Evolutionary conservation across 2,888 invertebrate species (phyloP), one percentile per base, ranked within the genome.

Genomic region (Drosophila subsilvestris): DNA sequence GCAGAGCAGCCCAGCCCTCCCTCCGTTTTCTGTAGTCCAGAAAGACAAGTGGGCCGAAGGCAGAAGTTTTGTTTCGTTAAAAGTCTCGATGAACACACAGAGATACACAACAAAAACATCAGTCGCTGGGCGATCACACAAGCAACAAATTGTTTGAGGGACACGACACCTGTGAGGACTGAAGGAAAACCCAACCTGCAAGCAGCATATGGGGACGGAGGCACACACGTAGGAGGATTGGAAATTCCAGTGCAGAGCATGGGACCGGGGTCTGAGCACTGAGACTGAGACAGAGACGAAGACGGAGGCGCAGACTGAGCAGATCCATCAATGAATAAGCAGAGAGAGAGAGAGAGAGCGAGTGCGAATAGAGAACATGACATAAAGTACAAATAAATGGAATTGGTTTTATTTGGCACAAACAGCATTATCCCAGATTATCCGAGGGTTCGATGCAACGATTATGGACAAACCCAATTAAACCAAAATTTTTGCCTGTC

Each of bases 401-500:
- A 85, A 77, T 78, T 87, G 82, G 78, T 87, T 85, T 85, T 87
- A 85, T 87, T 89, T 89, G 79, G 79, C 88, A 37, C 37, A 90
- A 90, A 90, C 90, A 90, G 90, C 57, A 90, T 90, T 90, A 90
- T 84, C 85, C 80, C 78, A 80, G 91, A 90, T 91, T 81, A 90
- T 74, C 90, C 87, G 89, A 83, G 87, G 90, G 91, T 90, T 89
- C 86, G 86, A 86, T 88, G 82, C 80, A 82, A 80, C 88, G 86
- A 89, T 90, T 90, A 90, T 85, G 85, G 88, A 76, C 80, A 90
- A 90, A 90, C 90, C 90, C 91, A 90, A 90, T 90, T 90, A 90
- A 90, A 86, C 76, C 70, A 73, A 75, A 86, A 77, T 78, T 68
- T 77, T 77, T 84, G 63, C 63, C 63, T 63, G 63, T 63, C 62